Conservation (phyloP, 2,888 invertebrate genomes). For the Caenorhabditis sinica region DNA sequence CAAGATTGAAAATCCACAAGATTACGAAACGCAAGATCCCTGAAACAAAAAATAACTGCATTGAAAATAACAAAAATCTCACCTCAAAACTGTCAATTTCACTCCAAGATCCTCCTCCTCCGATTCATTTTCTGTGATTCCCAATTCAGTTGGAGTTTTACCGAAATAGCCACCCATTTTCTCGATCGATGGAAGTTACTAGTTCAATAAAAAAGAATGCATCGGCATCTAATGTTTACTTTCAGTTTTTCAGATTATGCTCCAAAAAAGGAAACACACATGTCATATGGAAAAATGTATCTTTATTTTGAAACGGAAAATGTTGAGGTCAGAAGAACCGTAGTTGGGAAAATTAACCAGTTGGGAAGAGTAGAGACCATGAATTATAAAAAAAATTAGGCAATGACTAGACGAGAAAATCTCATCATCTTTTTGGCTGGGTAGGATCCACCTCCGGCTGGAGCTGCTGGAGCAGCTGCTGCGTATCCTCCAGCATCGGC, state of each 20-base stretch:
- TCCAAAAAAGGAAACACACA: conserved; percentile 7
- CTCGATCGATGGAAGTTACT: background rate
- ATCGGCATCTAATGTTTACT: conserved; percentile 2
- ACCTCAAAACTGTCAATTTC: conserved; percentile 39
- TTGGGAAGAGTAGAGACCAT: background rate
- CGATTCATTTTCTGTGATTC: conserved; percentile 6
- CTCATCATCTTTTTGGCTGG: conserved; percentile 45
- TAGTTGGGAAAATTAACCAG: conserved; percentile 27
- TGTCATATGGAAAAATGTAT: conserved; percentile 15
- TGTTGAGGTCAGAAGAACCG: background rate
- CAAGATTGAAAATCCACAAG: too few species aligned
- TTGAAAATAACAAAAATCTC: background rate
- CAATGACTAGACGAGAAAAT: conserved; percentile 29
- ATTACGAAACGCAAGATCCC: too few species aligned
- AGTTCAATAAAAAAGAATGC: background rate
- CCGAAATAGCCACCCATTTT: conserved; percentile 32
- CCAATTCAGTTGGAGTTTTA: conserved; percentile 5
- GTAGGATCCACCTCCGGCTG: conserved; percentile 29
- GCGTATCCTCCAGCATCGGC: conserved; percentile 26
- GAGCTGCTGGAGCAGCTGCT: conserved; percentile 6
- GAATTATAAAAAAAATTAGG: background rate
- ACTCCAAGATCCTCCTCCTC: conserved; percentile 22
- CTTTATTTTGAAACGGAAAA: background rate
- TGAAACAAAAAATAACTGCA: too few species aligned
- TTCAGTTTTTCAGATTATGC: background rate